Evolutionary conservation across 2,888 invertebrate genomes (phyloP).

Genomic region (Zygogramma bicolorata): DNA sequence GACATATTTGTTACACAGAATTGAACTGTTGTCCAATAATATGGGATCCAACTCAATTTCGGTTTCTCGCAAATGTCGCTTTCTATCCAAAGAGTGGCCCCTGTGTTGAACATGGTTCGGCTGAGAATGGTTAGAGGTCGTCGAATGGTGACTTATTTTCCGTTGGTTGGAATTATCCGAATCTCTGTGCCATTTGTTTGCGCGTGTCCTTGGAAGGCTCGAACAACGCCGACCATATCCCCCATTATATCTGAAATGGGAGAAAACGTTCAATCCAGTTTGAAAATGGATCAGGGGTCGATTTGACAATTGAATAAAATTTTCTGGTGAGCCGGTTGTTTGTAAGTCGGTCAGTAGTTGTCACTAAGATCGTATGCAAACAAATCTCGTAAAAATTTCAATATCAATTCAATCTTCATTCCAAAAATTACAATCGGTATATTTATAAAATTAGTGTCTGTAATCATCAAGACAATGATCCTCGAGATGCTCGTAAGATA

Average conservation of each 20-base stretch:
- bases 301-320: too few species aligned
- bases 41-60: slow-evolving; percentile 63
- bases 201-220: slow-evolving; percentile 59
- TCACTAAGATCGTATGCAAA: too few species aligned
- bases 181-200: slow-evolving; percentile 61
- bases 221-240: slow-evolving; percentile 53
- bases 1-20: slow-evolving; percentile 80
- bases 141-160: slow-evolving; percentile 48
- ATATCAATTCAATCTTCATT: too few species aligned
- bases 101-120: slow-evolving; percentile 29
- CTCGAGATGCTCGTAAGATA: too few species aligned
- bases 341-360: too few species aligned
- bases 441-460: too few species aligned
- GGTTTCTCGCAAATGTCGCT: slow-evolving; percentile 55
- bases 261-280: background rate
- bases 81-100: slow-evolving; percentile 62
- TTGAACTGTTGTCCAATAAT: slow-evolving; percentile 70
- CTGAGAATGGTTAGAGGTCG: slow-evolving; percentile 34
- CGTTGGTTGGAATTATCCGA: slow-evolving; percentile 20
- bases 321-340: too few species aligned
- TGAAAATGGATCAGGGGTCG: background rate
- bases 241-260: slow-evolving; percentile 59
- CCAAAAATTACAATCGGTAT: too few species aligned
- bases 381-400: too few species aligned
- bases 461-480: too few species aligned